Percentiles rank a stretch among this genome's conserved stretches.
Evolutionary conservation across 2,888 invertebrate genomes (phyloP).

Genomic region (Diloba caeruleocephala): DNA sequence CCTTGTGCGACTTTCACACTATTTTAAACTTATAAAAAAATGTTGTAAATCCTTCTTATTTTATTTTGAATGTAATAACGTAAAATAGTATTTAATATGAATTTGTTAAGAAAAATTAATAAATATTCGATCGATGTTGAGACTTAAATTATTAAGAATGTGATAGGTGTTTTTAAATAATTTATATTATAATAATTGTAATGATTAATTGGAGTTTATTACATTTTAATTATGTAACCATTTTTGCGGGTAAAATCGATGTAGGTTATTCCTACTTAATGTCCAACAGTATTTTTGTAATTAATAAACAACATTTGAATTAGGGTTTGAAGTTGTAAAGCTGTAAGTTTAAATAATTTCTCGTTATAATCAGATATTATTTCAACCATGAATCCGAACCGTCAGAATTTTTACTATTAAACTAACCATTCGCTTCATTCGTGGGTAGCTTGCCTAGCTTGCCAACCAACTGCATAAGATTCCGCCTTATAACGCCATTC

Average conservation of each 20-base stretch:
- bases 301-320: conserved; percentile 53
- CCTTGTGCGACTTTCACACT: conserved; percentile 30
- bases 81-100: conserved; percentile 32
- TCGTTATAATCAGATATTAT: background rate
- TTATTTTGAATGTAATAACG: conserved; percentile 25
- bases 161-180: conserved; percentile 77
- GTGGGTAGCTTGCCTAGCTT: too few relatives aligned
- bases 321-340: conserved; percentile 38
- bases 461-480: too few relatives aligned
- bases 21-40: conserved; percentile 17
- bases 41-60: conserved; percentile 17
- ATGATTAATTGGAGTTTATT: conserved; percentile 62
- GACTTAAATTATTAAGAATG: conserved; percentile 73
- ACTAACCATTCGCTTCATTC: too few relatives aligned
- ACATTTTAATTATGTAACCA: conserved; percentile 56
- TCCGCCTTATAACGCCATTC: too few relatives aligned
- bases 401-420: too few relatives aligned
- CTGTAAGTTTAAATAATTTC: conserved; percentile 49
- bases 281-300: conserved; percentile 74
- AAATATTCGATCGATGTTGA: conserved; percentile 75
- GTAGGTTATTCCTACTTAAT: conserved; percentile 70
- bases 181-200: conserved; percentile 59
- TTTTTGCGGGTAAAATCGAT: conserved; percentile 53
- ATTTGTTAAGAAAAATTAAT: conserved; percentile 62
- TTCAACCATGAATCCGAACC: too few relatives aligned